Conservation (phyloP, 2,888 invertebrate genomes). For the Catocala sponsa region DNA sequence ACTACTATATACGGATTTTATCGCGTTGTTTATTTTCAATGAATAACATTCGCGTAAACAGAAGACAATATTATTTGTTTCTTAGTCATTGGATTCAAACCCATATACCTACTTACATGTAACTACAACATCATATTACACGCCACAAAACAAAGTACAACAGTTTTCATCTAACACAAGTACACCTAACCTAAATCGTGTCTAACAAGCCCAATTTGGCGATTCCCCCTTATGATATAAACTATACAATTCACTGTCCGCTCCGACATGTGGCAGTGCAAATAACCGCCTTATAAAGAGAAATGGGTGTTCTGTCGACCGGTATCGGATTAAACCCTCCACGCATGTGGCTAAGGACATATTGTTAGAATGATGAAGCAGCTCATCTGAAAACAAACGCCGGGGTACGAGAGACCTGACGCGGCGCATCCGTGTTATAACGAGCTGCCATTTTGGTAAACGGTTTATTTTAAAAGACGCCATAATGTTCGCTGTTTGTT, state of each 20-base stretch:
- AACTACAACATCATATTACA: too few species aligned
- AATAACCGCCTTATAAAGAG: slow-evolving; percentile 50
- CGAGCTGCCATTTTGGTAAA: slow-evolving; percentile 29
- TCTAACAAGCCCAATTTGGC: slow-evolving; percentile 39
- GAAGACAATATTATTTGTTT: too few species aligned
- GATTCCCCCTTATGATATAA: slow-evolving; percentile 29
- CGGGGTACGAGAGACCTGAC: slow-evolving; percentile 24
- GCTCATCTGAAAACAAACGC: slow-evolving; percentile 66
- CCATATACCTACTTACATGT: too few species aligned
- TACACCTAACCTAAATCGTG: background rate
- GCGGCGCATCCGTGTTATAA: slow-evolving; percentile 36
- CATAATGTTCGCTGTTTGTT: background rate
- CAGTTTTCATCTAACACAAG: too few species aligned
- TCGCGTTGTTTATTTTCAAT: too few species aligned
- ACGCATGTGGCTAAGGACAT: slow-evolving; percentile 52
- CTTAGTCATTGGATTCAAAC: too few species aligned
- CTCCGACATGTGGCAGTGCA: slow-evolving; percentile 36
- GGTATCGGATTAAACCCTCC: slow-evolving; percentile 32
- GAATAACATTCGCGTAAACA: too few species aligned
- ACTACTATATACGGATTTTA: too few species aligned
- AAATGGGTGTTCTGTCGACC: slow-evolving; percentile 24
- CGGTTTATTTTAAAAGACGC: slow-evolving; percentile 11
- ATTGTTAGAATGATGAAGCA: slow-evolving; percentile 59
- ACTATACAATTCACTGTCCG: slow-evolving; percentile 40
- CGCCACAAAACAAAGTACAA: too few species aligned